These are phyloP conservation scores for Petrocephalus schoutedeni DNA, from an alignment of 2,797 vertebrate genomes.

Conservation along the genomic window DNA sequence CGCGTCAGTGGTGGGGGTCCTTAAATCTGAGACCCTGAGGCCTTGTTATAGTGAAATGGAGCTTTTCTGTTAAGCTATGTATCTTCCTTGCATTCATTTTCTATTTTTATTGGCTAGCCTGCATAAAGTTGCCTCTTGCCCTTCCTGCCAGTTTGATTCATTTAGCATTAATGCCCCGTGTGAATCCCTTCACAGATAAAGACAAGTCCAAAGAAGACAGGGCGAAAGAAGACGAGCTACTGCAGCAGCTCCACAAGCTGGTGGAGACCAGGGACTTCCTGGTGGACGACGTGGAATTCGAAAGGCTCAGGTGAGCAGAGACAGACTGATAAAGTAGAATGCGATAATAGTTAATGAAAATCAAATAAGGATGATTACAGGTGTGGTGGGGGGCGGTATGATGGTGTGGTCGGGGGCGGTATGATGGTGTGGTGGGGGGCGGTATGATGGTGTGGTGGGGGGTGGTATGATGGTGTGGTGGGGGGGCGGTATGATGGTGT, in stretches of 20 bases:
- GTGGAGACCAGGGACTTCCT: conserved; percentile 86
- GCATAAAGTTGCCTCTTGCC: background rate
- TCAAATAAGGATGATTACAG: background rate
- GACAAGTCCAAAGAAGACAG: conserved; percentile 70
- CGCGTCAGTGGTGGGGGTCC: background rate
- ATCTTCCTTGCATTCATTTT: background rate
- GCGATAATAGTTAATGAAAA: background rate
- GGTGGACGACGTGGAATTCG: conserved; percentile 85
- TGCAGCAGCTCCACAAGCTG: conserved; percentile 81
- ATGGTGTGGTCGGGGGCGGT: too few species aligned
- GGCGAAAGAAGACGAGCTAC: conserved; percentile 71
- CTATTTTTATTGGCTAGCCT: background rate
- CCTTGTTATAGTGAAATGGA: background rate
- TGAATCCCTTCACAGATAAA: conserved; percentile 56
- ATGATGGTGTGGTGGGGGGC: too few species aligned
- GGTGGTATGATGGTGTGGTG: too few species aligned
- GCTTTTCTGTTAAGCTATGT: background rate
- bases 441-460: too few species aligned
- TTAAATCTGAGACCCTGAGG: background rate
- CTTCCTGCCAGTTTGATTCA: background rate
- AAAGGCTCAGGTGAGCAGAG: conserved; percentile 73
- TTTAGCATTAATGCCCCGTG: background rate
- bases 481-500: too few species aligned
- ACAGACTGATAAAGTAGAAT: background rate
- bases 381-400: background rate